Percentiles rank a stretch among this genome's conserved stretches.
Conservation (phyloP, 2,113 vertebrate genomes). For the Poecilia latipinna region DNA sequence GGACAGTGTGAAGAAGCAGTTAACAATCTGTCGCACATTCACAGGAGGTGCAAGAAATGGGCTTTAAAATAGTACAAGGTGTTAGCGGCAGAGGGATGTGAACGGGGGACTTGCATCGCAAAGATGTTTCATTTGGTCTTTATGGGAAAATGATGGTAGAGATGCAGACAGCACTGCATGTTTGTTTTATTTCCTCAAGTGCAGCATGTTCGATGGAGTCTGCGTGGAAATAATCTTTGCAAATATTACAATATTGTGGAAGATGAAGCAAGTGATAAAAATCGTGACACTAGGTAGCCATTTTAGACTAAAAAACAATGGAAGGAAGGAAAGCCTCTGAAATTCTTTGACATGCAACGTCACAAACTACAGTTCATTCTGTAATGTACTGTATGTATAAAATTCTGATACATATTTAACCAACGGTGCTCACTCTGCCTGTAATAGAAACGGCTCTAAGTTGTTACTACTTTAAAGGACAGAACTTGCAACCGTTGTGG, state of each 20-base stretch:
- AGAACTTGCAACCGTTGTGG: too few relatives aligned
- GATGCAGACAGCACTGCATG: not conserved
- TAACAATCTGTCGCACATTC: slow-evolving; percentile 67
- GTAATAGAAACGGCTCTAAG: too few relatives aligned
- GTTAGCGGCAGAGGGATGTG: slow-evolving; percentile 42
- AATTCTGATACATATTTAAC: not conserved
- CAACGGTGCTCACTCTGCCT: not conserved
- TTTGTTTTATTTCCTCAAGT: not conserved
- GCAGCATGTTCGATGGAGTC: not conserved
- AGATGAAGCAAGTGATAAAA: not conserved
- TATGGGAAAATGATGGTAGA: not conserved
- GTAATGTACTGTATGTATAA: not conserved
- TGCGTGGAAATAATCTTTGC: not conserved
- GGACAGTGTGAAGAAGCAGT: slow-evolving; percentile 65
- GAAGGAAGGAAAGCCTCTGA: not conserved
- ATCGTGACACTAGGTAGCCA: not conserved
- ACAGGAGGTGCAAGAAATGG: slow-evolving; percentile 55
- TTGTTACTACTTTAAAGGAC: too few relatives aligned
- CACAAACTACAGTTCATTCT: not conserved
- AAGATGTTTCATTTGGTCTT: not conserved
- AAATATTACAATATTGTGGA: not conserved
- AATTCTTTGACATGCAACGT: not conserved
- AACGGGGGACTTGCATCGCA: slow-evolving; percentile 5
- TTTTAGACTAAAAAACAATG: not conserved
- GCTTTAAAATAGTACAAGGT: slow-evolving; percentile 68